Conservation (phyloP, 2,888 invertebrate genomes). For the Thymelicus sylvestris region DNA sequence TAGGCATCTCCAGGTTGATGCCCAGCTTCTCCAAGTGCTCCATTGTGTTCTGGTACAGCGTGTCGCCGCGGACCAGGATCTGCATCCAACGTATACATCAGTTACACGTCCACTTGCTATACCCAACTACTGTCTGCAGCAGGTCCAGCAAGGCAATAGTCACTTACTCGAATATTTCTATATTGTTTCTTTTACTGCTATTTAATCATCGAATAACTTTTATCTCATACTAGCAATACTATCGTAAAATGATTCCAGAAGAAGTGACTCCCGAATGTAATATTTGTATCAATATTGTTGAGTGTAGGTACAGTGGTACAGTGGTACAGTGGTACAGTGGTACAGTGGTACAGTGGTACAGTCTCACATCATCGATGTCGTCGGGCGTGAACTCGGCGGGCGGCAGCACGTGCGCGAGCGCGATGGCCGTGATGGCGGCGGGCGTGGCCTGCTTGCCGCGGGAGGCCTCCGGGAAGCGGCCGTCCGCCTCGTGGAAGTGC, state of each 20-base stretch:
- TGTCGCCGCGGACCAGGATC: conserved; percentile 67
- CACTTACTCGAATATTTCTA: no score
- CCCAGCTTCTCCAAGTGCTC: conserved; percentile 72
- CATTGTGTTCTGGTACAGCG: conserved; percentile 71
- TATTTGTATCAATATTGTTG: no score
- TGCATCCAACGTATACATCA: conserved; percentile 41
- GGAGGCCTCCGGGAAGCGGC: conserved; percentile 68
- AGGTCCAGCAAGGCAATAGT: neutral
- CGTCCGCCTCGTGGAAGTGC: conserved; percentile 70
- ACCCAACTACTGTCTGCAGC: neutral
- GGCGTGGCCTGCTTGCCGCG: conserved; percentile 73
- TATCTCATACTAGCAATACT: no score
- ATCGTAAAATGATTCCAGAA: no score
- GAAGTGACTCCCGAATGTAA: no score
- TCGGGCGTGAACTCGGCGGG: conserved; percentile 65
- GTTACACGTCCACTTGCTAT: no score
- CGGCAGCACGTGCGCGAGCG: conserved; percentile 64
- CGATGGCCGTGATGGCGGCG: conserved; percentile 68
- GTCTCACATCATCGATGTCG: conserved; percentile 61
- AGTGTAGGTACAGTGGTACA: no score
- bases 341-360: no score
- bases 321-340: no score
- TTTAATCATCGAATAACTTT: no score
- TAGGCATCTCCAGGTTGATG: conserved; percentile 59
- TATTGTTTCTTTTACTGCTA: no score